phyloP scores from a whole-genome alignment of 2,113 vertebrate genomes.

The Takifugu flavidus region DNA sequence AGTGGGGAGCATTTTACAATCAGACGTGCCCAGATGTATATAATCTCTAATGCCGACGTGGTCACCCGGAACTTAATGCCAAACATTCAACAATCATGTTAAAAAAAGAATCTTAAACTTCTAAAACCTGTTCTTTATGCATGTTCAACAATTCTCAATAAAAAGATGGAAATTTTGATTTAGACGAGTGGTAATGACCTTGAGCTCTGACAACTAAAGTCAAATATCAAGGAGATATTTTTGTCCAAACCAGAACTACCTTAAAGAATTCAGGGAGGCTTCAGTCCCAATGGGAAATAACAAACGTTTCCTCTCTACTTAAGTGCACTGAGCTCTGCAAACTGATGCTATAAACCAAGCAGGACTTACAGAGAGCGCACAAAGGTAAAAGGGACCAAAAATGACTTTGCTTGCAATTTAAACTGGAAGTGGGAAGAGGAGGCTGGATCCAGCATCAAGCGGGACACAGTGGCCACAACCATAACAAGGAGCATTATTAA shows the following conservation, averaged over 20 bases:
- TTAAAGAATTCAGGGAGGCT: no score
- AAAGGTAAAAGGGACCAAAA: conserved; percentile 10
- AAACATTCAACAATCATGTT: no score
- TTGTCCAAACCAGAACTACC: no score
- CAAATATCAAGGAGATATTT: not conserved
- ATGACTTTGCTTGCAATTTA: conserved; percentile 9
- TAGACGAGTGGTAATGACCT: no score
- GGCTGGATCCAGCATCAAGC: conserved; percentile 12
- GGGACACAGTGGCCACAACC: conserved; percentile 14
- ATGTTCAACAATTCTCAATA: no score
- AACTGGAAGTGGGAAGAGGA: conserved; percentile 4
- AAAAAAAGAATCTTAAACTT: not conserved
- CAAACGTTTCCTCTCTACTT: no score
- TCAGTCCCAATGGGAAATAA: no score
- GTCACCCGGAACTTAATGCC: no score
- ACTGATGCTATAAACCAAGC: not conserved
- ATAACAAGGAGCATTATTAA: conserved; percentile 40
- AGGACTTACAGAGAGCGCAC: not conserved
- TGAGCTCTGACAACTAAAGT: not conserved
- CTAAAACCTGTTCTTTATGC: not conserved
- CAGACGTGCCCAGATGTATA: not conserved
- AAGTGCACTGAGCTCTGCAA: not conserved
- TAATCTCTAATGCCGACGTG: not conserved
- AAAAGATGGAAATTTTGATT: no score
- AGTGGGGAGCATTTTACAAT: not conserved